These are phyloP conservation scores for Dasypus novemcinctus DNA, from an alignment of 2,113 vertebrate genomes.

Conservation along the genomic window DNA sequence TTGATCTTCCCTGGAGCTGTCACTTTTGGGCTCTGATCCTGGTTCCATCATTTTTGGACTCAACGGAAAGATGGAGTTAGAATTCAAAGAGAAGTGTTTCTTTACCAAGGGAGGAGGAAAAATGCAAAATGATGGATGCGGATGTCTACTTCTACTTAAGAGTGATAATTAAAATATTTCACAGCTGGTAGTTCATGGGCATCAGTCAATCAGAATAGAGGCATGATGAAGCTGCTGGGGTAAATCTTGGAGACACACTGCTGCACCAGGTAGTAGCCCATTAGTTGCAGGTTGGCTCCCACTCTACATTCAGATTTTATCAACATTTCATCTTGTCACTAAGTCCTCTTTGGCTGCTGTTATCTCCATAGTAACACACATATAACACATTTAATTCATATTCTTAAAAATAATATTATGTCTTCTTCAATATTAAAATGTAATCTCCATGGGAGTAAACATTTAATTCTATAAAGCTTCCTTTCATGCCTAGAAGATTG, in stretches of 20 bases:
- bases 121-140: neutral
- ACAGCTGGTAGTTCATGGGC: neutral
- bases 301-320: neutral
- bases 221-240: neutral
- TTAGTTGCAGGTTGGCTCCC: neutral
- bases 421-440: neutral
- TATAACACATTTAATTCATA: neutral
- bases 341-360: neutral
- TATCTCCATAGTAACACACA: neutral
- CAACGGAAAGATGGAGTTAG: neutral
- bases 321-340: neutral
- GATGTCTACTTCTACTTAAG: neutral
- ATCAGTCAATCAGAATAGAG: neutral
- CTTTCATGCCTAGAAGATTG: neutral
- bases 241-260: neutral
- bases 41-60: neutral
- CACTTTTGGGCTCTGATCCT: neutral
- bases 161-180: neutral
- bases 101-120: neutral
- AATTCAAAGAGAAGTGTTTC: neutral
- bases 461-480: neutral
- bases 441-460: neutral
- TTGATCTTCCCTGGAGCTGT: neutral
- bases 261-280: neutral
- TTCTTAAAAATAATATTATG: neutral